Conservation (phyloP, 2,797 vertebrate genomes). For the Ptychadena robeensis region DNA sequence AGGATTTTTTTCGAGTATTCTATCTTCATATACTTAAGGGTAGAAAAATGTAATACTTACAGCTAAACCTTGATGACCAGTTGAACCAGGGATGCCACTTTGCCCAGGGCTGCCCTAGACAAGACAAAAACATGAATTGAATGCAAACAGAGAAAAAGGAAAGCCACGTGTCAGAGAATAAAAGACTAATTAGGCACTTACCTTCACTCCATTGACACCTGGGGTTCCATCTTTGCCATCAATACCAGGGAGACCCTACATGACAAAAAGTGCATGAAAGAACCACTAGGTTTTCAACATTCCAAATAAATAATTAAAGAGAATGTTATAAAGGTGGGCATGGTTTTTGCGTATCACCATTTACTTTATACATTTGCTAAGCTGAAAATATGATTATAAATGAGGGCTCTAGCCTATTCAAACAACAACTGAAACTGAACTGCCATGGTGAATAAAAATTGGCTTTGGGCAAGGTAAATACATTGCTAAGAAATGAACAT, state of each 20-base stretch:
- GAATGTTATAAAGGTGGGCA: neutral
- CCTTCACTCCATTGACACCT: constrained; percentile 91
- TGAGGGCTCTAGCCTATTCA: neutral
- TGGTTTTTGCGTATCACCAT: neutral
- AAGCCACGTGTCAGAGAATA: neutral
- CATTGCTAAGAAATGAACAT: neutral
- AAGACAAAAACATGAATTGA: constrained; percentile 46
- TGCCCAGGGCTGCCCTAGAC: constrained; percentile 84
- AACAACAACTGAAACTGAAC: neutral
- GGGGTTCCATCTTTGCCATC: constrained; percentile 95
- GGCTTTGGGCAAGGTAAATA: neutral
- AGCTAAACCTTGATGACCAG: constrained; percentile 87
- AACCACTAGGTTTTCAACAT: neutral
- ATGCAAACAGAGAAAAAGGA: neutral
- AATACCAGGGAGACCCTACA: constrained; percentile 91
- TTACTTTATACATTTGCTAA: neutral
- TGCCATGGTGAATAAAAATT: neutral
- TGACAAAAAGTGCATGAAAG: neutral
- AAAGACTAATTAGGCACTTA: constrained; percentile 57
- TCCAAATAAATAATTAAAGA: too few relatives aligned
- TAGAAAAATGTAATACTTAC: constrained; percentile 78
- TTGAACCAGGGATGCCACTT: constrained; percentile 81
- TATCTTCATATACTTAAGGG: neutral
- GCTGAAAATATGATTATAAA: neutral
- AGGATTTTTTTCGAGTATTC: neutral